A percentile compares a stretch with the other conserved stretches of the same genome.
Conservation (phyloP, 2,113 vertebrate genomes). For the Thalassarche chlororhynchos region DNA sequence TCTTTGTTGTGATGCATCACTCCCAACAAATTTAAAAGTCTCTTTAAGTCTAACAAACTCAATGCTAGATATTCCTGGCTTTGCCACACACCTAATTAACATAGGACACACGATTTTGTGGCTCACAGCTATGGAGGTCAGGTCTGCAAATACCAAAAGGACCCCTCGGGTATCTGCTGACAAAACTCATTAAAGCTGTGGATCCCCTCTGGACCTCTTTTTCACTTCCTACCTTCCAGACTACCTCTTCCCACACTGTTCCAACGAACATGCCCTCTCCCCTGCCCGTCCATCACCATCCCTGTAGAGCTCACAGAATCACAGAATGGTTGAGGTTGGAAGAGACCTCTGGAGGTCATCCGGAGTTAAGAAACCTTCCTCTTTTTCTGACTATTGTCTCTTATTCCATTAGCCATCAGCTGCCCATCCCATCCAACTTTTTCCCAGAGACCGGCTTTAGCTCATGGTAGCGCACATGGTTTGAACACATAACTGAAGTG, state of each 20-base stretch:
- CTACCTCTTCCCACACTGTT: not conserved
- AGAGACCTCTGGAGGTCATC: not conserved
- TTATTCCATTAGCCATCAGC: not conserved
- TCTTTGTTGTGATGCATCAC: too few relatives aligned
- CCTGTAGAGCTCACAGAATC: not conserved
- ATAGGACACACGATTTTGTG: not conserved
- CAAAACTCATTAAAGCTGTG: not conserved
- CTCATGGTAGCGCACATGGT: not conserved
- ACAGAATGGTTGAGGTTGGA: not conserved
- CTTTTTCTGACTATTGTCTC: not conserved
- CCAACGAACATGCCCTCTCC: not conserved
- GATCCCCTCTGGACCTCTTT: not conserved
- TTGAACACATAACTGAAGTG: not conserved
- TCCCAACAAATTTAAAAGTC: too few relatives aligned
- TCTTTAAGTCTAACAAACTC: not conserved
- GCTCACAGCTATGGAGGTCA: not conserved
- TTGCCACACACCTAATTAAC: not conserved
- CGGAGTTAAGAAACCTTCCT: not conserved
- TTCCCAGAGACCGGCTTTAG: not conserved
- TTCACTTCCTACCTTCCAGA: not conserved
- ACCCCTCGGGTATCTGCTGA: not conserved
- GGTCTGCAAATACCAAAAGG: not conserved
- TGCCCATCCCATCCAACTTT: not conserved
- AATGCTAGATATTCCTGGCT: not conserved
- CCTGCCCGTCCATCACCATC: accelerated